These are phyloP conservation scores for Lagorchestes hirsutus DNA, from an alignment of 2,797 vertebrate genomes.

Conservation along the genomic window DNA sequence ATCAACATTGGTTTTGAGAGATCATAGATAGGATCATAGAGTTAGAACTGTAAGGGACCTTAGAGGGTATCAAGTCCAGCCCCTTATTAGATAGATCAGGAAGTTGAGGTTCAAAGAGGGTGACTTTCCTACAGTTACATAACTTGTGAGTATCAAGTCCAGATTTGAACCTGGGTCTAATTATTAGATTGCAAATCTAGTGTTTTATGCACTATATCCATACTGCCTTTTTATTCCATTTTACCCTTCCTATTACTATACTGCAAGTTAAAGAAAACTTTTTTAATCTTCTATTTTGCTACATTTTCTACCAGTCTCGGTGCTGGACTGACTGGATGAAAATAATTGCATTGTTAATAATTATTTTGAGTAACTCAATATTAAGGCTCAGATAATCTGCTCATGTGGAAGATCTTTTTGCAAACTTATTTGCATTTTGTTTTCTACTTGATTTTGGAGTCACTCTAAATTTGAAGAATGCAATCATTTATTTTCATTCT, in stretches of 20 bases:
- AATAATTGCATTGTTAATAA: slow-evolving; percentile 4
- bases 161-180: neutral
- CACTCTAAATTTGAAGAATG: neutral
- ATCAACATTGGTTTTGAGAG: neutral
- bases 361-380: neutral
- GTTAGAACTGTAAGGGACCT: neutral
- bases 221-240: neutral
- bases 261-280: neutral
- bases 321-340: neutral
- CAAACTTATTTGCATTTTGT: neutral
- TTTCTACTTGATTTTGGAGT: neutral
- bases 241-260: neutral
- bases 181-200: neutral
- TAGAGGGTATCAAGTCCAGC: neutral
- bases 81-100: neutral
- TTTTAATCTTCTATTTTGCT: neutral
- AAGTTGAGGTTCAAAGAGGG: neutral
- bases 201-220: neutral
- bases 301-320: neutral
- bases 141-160: neutral
- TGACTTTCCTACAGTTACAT: neutral
- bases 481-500: slow-evolving; percentile 6
- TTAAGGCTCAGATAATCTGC: neutral
- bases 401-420: neutral
- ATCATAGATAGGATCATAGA: neutral